A percentile compares a stretch with the other conserved stretches of the same genome.
These are phyloP conservation scores for Macrosteles quadrilineatus DNA, from an alignment of 1,140 invertebrate genomes.

Conservation along the genomic window DNA sequence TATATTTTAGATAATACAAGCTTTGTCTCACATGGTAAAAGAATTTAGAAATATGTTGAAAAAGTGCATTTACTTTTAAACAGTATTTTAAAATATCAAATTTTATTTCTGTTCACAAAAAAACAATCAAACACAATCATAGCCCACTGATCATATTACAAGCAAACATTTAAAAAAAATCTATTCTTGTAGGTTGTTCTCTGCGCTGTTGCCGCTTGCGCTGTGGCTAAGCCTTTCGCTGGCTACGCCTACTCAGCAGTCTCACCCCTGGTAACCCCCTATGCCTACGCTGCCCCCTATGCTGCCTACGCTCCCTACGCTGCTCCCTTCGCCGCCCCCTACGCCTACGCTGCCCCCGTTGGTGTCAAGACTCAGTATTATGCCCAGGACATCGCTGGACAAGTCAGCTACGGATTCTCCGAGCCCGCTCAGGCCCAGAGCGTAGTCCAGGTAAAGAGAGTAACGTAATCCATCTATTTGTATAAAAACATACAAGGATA, in stretches of 20 bases:
- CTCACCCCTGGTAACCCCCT: conserved; percentile 16
- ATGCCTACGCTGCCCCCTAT: conserved; percentile 18
- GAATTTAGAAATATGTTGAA: too few relatives aligned
- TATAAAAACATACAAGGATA: too few relatives aligned
- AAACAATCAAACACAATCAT: too few relatives aligned
- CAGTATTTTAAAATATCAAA: too few relatives aligned
- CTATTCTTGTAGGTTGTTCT: conserved; percentile 23
- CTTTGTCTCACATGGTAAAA: too few relatives aligned
- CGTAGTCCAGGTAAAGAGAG: conserved; percentile 49
- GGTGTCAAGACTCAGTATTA: conserved; percentile 58
- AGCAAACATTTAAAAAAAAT: too few relatives aligned
- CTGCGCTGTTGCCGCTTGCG: conserved; percentile 20
- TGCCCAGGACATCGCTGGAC: conserved; percentile 57
- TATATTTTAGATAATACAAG: too few relatives aligned
- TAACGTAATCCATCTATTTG: too few relatives aligned
- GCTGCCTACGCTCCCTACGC: conserved; percentile 43
- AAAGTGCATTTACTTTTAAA: too few relatives aligned
- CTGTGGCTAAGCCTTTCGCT: conserved; percentile 10
- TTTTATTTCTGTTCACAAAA: too few relatives aligned
- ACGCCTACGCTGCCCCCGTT: conserved; percentile 51
- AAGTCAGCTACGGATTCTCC: conserved; percentile 57
- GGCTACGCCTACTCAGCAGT: conserved; percentile 29
- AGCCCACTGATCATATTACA: too few relatives aligned
- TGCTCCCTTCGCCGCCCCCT: conserved; percentile 50
- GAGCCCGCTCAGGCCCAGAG: conserved; percentile 57